These are phyloP conservation scores for Plagodis pulveraria DNA, from an alignment of 2,888 invertebrate species.

Conservation along the genomic window DNA sequence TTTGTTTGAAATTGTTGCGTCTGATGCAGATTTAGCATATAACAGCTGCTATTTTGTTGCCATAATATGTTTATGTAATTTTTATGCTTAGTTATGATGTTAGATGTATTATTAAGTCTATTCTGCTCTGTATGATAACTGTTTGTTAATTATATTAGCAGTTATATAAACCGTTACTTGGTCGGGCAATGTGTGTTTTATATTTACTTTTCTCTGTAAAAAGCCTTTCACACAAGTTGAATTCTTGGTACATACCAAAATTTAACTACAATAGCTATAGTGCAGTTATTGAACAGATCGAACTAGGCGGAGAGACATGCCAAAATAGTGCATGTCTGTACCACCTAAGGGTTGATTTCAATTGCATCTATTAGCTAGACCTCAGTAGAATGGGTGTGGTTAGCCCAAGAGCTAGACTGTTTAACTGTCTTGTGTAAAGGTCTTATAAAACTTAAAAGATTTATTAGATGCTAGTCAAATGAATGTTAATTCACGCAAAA, in stretches of 20 bases:
- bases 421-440: no score
- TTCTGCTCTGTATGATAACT: slow-evolving; percentile 9
- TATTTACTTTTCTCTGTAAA: slow-evolving; percentile 8
- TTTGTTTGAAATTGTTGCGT: slow-evolving; percentile 63
- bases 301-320: no score
- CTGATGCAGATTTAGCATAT: slow-evolving; percentile 79
- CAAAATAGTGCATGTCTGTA: no score
- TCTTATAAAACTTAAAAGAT: slow-evolving; percentile 38
- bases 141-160: slow-evolving; percentile 4
- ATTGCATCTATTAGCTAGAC: no score
- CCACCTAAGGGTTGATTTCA: no score
- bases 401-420: no score
- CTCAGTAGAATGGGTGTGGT: no score
- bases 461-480: slow-evolving; percentile 82
- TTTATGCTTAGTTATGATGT: slow-evolving; percentile 30
- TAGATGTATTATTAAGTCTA: slow-evolving; percentile 15
- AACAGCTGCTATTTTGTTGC: slow-evolving; percentile 51
- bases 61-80: slow-evolving; percentile 48
- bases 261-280: no score
- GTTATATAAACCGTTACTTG: slow-evolving; percentile 19
- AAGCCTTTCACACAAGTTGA: not conserved
- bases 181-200: slow-evolving; percentile 5
- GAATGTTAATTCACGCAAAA: slow-evolving; percentile 69
- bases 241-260: not conserved
- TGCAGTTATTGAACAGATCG: no score